phyloP scores from a whole-genome alignment of 53 echinoderm and acorn worm species.

The Paracentrotus lividus region DNA sequence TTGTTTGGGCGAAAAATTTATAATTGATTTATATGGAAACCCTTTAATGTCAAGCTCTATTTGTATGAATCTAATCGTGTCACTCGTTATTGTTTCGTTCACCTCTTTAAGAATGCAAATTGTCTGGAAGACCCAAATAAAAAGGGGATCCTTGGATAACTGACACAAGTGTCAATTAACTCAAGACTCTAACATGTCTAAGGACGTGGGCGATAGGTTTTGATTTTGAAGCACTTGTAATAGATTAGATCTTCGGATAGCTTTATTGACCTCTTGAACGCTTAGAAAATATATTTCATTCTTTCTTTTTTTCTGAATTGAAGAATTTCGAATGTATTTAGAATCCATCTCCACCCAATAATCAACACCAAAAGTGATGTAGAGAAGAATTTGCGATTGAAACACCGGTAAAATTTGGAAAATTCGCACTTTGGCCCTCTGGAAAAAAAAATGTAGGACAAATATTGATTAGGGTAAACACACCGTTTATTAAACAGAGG shows the following conservation, averaged over 20 bases:
- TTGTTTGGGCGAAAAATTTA: no score
- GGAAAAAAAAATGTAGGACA: slow-evolving; percentile 52
- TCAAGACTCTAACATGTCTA: neutral
- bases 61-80: neutral
- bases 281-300: slow-evolving; percentile 4
- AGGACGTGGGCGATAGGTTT: neutral
- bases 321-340: neutral
- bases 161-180: slow-evolving; percentile 25
- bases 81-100: neutral
- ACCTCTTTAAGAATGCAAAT: neutral
- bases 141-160: neutral
- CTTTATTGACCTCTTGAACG: slow-evolving; percentile 31
- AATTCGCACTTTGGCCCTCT: slow-evolving; percentile 58
- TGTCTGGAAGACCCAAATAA: neutral
- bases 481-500: slow-evolving; percentile 64
- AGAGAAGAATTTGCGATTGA: neutral
- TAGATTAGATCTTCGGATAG: slow-evolving; percentile 21
- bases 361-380: slow-evolving; percentile 31
- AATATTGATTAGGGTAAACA: slow-evolving; percentile 54
- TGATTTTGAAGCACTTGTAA: slow-evolving; percentile 19
- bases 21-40: no score
- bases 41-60: neutral
- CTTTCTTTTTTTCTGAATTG: neutral
- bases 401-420: slow-evolving; percentile 53
- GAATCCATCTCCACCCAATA: slow-evolving; percentile 31